Percentiles rank a stretch among this genome's conserved stretches.
Conservation (phyloP, 2,797 vertebrate genomes). For the Semaprochilodus insignis region DNA sequence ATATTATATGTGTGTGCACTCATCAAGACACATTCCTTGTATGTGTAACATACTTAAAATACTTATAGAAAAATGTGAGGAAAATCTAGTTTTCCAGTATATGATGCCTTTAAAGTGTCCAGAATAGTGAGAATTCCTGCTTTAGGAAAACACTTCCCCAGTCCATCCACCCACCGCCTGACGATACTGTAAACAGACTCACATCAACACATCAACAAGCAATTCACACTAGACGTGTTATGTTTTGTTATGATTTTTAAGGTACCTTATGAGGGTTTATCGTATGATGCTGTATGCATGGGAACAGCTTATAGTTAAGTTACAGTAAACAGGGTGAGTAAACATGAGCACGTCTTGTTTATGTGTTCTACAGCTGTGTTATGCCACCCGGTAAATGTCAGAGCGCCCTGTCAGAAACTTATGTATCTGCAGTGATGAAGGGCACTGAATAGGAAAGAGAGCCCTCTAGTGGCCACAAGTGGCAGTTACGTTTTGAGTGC, state of each 20-base stretch:
- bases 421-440: background rate
- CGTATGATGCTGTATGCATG: background rate
- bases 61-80: no score
- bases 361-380: constrained; percentile 1
- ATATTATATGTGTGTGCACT: no score
- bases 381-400: constrained; percentile 3
- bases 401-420: background rate
- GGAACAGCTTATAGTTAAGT: background rate
- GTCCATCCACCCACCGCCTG: no score
- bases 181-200: background rate
- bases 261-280: background rate
- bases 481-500: background rate
- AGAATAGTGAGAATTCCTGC: background rate
- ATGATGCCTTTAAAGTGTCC: background rate
- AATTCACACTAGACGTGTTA: background rate
- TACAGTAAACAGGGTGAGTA: background rate
- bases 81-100: no score
- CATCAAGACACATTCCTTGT: no score
- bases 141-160: no score
- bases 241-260: background rate
- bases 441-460: background rate
- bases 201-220: background rate
- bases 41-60: no score
- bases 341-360: background rate
- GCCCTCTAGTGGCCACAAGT: constrained; percentile 23